phyloP scores from a whole-genome alignment of 1,140 invertebrate genomes.

The Agrypnia vestita region DNA sequence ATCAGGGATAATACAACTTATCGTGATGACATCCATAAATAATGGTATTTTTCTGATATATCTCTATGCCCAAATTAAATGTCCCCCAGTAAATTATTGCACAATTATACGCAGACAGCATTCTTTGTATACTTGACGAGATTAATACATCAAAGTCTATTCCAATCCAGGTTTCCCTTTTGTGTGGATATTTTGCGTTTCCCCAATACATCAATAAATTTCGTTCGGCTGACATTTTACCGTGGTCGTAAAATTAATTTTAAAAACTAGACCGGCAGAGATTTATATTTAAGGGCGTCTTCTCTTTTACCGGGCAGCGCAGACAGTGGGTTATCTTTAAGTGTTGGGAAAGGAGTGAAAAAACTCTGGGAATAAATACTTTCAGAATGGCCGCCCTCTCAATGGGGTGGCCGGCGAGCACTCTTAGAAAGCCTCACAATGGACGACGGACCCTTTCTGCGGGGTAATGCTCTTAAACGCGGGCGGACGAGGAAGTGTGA shows the following conservation, averaged over 20 bases:
- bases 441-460: constrained; percentile 11
- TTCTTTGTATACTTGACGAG: too few species aligned
- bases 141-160: too few species aligned
- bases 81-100: too few species aligned
- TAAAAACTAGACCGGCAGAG: background rate
- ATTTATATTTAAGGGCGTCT: constrained; percentile 23
- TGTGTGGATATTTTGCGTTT: too few species aligned
- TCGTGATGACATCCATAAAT: too few species aligned
- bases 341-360: constrained; percentile 16
- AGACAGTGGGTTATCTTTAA: constrained; percentile 24
- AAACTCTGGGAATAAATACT: constrained; percentile 30
- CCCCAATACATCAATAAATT: too few species aligned
- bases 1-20: too few species aligned
- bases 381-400: constrained; percentile 12
- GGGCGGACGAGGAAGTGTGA: background rate
- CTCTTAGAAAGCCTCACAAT: constrained; percentile 24
- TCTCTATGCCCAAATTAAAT: too few species aligned
- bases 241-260: too few species aligned
- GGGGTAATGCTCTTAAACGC: background rate
- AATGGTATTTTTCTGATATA: background rate
- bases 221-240: too few species aligned
- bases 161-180: too few species aligned
- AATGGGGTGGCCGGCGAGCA: background rate
- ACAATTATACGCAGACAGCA: too few species aligned
- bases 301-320: background rate